These are phyloP conservation scores for Microcebus griseorufus DNA, from an alignment of 2,113 vertebrate species.

Conservation along the genomic window DNA sequence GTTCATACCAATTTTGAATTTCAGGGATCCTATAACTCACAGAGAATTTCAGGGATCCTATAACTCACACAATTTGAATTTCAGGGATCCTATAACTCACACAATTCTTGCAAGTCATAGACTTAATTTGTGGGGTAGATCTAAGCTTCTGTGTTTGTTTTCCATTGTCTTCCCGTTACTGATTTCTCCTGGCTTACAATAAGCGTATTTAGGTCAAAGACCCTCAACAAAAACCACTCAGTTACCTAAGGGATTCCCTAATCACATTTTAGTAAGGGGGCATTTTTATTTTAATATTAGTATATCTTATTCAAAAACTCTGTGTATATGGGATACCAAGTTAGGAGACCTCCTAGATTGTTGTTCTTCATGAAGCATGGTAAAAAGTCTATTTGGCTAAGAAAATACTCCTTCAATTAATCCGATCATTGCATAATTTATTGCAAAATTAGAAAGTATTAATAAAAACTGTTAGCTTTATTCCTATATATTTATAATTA, in stretches of 20 bases:
- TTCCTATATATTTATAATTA: background rate
- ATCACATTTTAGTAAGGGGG: background rate
- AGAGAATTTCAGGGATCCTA: background rate
- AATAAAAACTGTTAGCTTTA: background rate
- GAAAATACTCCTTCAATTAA: constrained; percentile 46
- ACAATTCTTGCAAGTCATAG: background rate
- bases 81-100: background rate
- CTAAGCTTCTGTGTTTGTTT: background rate
- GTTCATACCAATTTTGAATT: constrained; percentile 1
- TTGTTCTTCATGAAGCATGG: background rate
- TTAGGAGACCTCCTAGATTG: background rate
- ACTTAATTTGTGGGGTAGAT: background rate
- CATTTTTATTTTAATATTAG: constrained; percentile 18
- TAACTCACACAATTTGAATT: constrained; percentile 6
- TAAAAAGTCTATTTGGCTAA: background rate
- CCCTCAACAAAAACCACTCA: background rate
- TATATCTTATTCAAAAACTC: background rate
- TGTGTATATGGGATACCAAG: background rate
- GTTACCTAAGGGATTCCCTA: background rate
- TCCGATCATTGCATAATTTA: constrained; percentile 10
- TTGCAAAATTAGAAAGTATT: constrained; percentile 19
- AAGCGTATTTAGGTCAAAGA: constrained; percentile 21
- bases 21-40: background rate
- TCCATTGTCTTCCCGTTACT: background rate
- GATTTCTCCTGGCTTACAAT: constrained; percentile 18